phyloP scores from a whole-genome alignment of 1,140 invertebrate genomes.

The Cotesia glomerata region DNA sequence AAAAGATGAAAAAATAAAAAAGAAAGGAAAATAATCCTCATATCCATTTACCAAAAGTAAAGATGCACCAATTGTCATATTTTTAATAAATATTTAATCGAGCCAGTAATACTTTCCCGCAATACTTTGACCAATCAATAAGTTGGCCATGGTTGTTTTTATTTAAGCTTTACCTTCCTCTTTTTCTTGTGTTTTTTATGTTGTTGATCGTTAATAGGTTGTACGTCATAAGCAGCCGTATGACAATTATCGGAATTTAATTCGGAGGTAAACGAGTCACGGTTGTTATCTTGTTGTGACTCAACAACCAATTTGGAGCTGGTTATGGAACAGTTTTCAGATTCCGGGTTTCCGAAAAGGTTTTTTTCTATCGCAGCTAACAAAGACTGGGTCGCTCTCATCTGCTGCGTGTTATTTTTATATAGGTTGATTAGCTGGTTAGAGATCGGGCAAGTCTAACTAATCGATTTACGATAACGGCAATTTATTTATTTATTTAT shows the following conservation, averaged over 20 bases:
- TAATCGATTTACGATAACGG: slow-evolving; percentile 7
- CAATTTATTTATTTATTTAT: slow-evolving; percentile 32
- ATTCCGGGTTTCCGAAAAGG: slow-evolving; percentile 49
- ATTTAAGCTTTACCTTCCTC: slow-evolving; percentile 53
- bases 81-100: slow-evolving; percentile 24
- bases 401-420: slow-evolving; percentile 45
- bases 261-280: slow-evolving; percentile 49
- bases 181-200: slow-evolving; percentile 59
- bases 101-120: slow-evolving; percentile 35
- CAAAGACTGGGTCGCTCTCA: slow-evolving; percentile 46
- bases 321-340: slow-evolving; percentile 50
- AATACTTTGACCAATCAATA: slow-evolving; percentile 6
- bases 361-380: slow-evolving; percentile 55
- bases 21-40: slow-evolving; percentile 8
- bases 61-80: slow-evolving; percentile 27
- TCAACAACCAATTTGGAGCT: slow-evolving; percentile 44
- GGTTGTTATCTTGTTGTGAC: slow-evolving; percentile 51
- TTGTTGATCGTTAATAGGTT: slow-evolving; percentile 52
- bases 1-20: slow-evolving; percentile 1
- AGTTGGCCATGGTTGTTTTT: slow-evolving; percentile 27
- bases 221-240: slow-evolving; percentile 50
- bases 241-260: slow-evolving; percentile 52
- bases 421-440: slow-evolving; percentile 23
- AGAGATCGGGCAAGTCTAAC: slow-evolving; percentile 9
- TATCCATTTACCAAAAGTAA: slow-evolving; percentile 18